Evolutionary conservation across 2,888 invertebrate species (phyloP), one percentile per base, ranked within the genome.

Genomic region (Alviniconcha strummeri): DNA sequence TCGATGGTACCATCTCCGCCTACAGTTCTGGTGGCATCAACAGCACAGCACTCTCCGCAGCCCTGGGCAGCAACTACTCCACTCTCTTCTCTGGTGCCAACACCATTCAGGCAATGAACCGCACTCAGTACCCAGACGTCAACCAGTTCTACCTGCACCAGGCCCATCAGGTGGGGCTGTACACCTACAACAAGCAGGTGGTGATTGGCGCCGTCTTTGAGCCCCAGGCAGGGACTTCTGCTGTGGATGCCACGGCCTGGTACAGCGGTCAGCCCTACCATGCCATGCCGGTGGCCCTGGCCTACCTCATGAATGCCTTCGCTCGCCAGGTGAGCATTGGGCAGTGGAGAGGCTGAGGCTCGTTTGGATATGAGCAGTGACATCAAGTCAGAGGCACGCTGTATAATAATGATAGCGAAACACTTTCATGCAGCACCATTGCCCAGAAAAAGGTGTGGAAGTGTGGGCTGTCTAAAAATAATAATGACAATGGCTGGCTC

Each of bases 181-280:
- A 91, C 3, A 87, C 90, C 13, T 94, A 92, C 86, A 94, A 93
- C 85, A 90, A 91, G 84, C 90, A 90, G 69, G 92, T 92, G 83
- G 90, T 94, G 72, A 89, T 93, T 15, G 94, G 91, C 6, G 84
- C 80, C 36, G 87, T 88, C 17, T 90, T 92, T 82, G 80, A 87
- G 9, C 71, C 87, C 3, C 80, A 84, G 19, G 69, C 77, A 15
- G 77, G n/a, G 9, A 11, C 36, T n/a, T 83, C 77, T 11, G 77
- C 74, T 19, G 77, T 76, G n/a, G 83, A 57, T 9, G 85, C 83
- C 0, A 86, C 86, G 0, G 96, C 96, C 0, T 96, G 96, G 95
- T 96, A 97, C 93, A 97, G 97, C 90, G 96, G 96, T 92, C 96
- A 97, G 90, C 96, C 96, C 0, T 96, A 95, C 89, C 97, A 97